phyloP scores from a whole-genome alignment of 2,797 vertebrate genomes.

The Artibeus jamaicensis region DNA sequence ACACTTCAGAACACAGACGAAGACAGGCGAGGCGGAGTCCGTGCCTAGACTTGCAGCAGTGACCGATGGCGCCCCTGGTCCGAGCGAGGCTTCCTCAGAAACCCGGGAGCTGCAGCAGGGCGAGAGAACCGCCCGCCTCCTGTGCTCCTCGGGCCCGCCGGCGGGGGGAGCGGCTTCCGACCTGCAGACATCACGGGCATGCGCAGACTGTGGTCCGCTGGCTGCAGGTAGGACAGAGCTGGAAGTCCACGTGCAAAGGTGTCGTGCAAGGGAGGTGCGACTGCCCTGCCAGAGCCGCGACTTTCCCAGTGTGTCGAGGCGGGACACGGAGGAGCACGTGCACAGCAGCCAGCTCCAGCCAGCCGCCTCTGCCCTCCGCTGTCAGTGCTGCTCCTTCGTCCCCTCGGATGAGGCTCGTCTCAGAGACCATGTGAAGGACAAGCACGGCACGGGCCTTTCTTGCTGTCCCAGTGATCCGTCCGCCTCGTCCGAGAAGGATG shows the following conservation, averaged over 20 bases:
- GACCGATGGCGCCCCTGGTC: background rate
- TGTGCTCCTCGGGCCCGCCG: slow-evolving; percentile 12
- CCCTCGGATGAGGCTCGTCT: slow-evolving; percentile 65
- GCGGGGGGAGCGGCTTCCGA: slow-evolving; percentile 76
- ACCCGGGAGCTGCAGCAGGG: slow-evolving; percentile 38
- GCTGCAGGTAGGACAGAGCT: slow-evolving; percentile 83
- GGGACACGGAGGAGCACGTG: slow-evolving; percentile 81
- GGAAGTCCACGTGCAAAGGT: slow-evolving; percentile 82
- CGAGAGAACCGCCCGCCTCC: background rate
- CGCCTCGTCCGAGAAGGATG: slow-evolving; percentile 79
- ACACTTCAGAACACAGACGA: slow-evolving; percentile 52
- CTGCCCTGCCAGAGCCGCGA: slow-evolving; percentile 85
- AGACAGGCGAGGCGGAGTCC: slow-evolving; percentile 32
- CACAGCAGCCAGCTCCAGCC: slow-evolving; percentile 78
- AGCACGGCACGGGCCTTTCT: slow-evolving; percentile 75
- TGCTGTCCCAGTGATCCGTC: slow-evolving; percentile 79
- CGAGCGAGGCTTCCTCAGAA: slow-evolving; percentile 36
- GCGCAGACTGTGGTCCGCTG: slow-evolving; percentile 84
- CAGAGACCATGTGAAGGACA: slow-evolving; percentile 80
- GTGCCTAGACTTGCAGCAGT: background rate
- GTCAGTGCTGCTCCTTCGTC: slow-evolving; percentile 79
- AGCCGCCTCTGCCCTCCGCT: slow-evolving; percentile 70
- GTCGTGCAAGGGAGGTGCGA: slow-evolving; percentile 83
- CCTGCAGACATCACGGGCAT: slow-evolving; percentile 77
- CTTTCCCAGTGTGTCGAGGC: slow-evolving; percentile 71